Conservation (phyloP, 2,113 vertebrate species). For the Anhinga rufa region DNA sequence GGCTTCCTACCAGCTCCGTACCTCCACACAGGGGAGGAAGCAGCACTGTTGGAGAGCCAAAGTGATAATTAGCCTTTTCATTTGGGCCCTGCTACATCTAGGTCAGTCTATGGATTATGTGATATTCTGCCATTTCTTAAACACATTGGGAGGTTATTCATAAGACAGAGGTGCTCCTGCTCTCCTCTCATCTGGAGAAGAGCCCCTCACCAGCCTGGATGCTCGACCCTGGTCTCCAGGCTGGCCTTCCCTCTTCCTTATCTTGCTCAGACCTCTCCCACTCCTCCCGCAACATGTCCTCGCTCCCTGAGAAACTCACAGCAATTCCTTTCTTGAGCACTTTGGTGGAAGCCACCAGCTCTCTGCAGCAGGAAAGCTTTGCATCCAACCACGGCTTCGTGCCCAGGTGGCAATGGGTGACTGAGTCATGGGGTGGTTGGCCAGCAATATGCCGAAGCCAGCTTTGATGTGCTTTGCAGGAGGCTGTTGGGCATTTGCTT, state of each 20-base stretch:
- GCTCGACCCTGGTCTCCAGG: not conserved
- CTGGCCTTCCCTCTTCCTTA: not conserved
- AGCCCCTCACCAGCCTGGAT: not conserved
- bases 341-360: not conserved
- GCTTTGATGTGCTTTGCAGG: not conserved
- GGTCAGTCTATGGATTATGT: not conserved
- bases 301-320: not conserved
- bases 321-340: not conserved
- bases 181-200: not conserved
- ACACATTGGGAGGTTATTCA: not conserved
- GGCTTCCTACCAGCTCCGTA: not conserved
- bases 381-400: fast-evolving
- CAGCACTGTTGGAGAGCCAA: not conserved
- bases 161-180: not conserved
- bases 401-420: fast-evolving
- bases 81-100: not conserved
- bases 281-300: not conserved
- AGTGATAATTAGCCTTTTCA: not conserved
- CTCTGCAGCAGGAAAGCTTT: not conserved
- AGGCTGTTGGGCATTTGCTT: not conserved
- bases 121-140: not conserved
- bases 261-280: not conserved
- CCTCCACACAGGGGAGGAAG: not conserved
- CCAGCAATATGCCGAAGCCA: not conserved
- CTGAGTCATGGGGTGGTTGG: not conserved